Base-by-base conservation (phyloP, 2,113 vertebrate genomes). In the Antennarius striatus region DNA sequence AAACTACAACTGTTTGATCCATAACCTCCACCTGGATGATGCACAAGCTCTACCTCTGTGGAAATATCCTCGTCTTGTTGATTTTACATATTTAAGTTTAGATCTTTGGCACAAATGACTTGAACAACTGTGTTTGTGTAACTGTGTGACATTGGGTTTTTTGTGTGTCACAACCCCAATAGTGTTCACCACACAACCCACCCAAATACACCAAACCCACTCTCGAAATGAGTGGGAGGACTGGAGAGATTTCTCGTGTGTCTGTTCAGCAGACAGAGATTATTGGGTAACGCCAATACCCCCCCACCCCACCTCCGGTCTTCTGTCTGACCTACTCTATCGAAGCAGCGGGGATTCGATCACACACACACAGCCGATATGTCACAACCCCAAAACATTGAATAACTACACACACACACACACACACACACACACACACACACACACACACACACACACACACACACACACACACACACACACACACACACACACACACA, bases 241-340 rank as follows among this genome's bases (percentile, higher is more conserved):
- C 22, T 22, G 22, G 22, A 22, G 22, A 2, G 22, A 22, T 22
- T 10, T 51, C 14, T 40, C 11, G n/a, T 48, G 39, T 49, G 61
- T 71, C 58, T 46, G 42, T 50, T 64, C 13, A 46, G 53, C 32
- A 63, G 65, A 28, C 60, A 71, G 68, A 82, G 74, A 71, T 83
- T 70, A 68, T 51, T 46, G 58, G 66, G 65, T 71, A 69, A 85
- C 50, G 42, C 45, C 48, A 8, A 17, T 17, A 32, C 40, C 51
- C 15, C 4, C 11, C 61, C 32, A 39, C 6, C 52, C 42, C 46
- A 5, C 11, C 7, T 43, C 30, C 63, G 53, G 28, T 55, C 86
- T 83, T 70, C 85, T 65, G 30, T 69, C 63, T 88, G 84, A 91
- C 84, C 77, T 87, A 56, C 54, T 84, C 74, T 43, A 77, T 85